A percentile compares a stretch with the other conserved stretches of the same genome.
Conservation (phyloP, 2,888 invertebrate genomes). For the Platynereis dumerilii region DNA sequence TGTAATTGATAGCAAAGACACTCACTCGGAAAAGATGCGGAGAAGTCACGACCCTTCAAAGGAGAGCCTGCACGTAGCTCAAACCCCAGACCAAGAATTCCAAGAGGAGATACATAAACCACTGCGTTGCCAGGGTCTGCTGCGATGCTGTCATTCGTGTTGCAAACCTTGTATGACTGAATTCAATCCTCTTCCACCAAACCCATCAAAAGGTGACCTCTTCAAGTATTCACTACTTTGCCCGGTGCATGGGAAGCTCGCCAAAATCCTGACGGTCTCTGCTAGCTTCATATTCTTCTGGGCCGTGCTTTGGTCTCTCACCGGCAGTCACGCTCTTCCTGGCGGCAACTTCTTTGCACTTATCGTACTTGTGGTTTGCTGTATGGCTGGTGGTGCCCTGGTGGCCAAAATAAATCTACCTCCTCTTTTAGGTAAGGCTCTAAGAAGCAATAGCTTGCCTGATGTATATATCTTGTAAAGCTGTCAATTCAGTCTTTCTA, state of each 20-base stretch:
- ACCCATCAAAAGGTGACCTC: slow-evolving; percentile 28
- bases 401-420: slow-evolving; percentile 50
- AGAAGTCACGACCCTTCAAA: background rate
- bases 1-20: background rate
- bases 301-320: slow-evolving; percentile 47
- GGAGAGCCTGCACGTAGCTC: background rate
- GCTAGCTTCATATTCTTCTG: slow-evolving; percentile 42
- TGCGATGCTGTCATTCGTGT: slow-evolving; percentile 6
- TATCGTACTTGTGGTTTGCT: slow-evolving; percentile 48
- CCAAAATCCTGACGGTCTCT: slow-evolving; percentile 62
- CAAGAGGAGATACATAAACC: background rate
- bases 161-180: slow-evolving; percentile 44
- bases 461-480: background rate
- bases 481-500: too few species aligned
- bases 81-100: background rate
- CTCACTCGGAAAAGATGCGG: background rate
- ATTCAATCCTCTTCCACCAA: slow-evolving; percentile 42
- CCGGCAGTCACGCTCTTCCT: slow-evolving; percentile 48
- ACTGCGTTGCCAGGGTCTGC: background rate
- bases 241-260: slow-evolving; percentile 40
- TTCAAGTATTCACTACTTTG: slow-evolving; percentile 34
- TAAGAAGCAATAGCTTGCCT: too few species aligned
- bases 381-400: slow-evolving; percentile 51
- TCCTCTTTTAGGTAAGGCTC: slow-evolving; percentile 52
- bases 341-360: slow-evolving; percentile 57